Evolutionary conservation across 2,888 invertebrate genomes (phyloP), one percentile per base, ranked within the genome.

Genomic region (Drosophila lutescens): DNA sequence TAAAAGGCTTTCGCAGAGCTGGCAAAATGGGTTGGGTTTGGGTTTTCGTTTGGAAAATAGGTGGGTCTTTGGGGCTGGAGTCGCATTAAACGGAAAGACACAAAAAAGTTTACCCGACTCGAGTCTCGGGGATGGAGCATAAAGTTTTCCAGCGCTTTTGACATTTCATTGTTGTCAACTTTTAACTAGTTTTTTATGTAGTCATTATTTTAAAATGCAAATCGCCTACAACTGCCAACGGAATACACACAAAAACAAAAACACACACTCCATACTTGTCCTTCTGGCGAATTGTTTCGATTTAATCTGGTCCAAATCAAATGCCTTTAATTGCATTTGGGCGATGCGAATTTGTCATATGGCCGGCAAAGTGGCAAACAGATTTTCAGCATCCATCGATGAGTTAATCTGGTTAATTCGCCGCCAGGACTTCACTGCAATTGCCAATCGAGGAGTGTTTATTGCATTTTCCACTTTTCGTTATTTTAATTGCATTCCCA

Each of bases 121-220:
- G 67, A 69, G 75, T 58, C 67, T 54, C 53, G 60, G 59, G 55
- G n/a, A 23, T 36, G 34, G 49, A 53, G 68, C 59, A 54, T 69
- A 69, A 69, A 69, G 69, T 70, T 70, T 71, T 63, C 46, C 53
- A 72, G 54, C 78, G 82, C 77, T 74, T 83, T 71, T 81, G 79
- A 78, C 78, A 77, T 85, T 79, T 87, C 70, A 87, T 85, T 87
- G 86, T 85, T 87, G 83, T 79, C 86, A 87, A 85, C 86, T 85
- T 87, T 85, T 76, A 85, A 87, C 83, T 85, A 80, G 76, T 81
- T 83, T 69, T 69, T 79, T 71, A 70, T 73, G 69, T 75, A 80
- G 71, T 82, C 82, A 74, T 81, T 78, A 77, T 77, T 80, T 76
- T 69, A 46, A 73, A 76, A 82, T 82, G 79, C 82, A 74, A 85